phyloP scores from a whole-genome alignment of 2,797 vertebrate genomes.

The Eremophila alpestris region DNA sequence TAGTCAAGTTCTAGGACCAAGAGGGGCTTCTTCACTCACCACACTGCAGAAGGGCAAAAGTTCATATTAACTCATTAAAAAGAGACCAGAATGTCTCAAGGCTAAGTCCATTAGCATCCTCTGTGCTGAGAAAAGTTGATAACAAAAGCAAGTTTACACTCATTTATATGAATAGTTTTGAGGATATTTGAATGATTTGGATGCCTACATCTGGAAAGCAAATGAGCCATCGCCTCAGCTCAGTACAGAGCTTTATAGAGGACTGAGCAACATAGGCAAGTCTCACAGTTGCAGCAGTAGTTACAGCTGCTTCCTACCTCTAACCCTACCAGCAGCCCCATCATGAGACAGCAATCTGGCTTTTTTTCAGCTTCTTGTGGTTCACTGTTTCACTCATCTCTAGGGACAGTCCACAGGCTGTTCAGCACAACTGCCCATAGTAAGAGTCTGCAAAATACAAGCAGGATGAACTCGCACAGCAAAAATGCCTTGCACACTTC shows the following conservation, averaged over 20 bases:
- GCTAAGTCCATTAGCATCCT: not conserved
- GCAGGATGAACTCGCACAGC: not conserved
- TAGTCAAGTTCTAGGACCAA: not conserved
- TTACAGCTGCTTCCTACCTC: not conserved
- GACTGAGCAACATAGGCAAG: not conserved
- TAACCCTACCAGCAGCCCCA: not conserved
- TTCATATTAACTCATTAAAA: not conserved
- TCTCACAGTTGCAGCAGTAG: not conserved
- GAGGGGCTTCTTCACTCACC: not conserved
- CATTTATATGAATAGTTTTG: not conserved
- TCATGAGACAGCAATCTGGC: not conserved
- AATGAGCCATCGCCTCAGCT: not conserved
- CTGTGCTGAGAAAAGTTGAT: not conserved
- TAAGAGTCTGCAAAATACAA: not conserved
- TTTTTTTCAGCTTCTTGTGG: constrained; percentile 5
- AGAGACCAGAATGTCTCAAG: not conserved
- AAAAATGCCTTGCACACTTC: not conserved
- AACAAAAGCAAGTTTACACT: not conserved
- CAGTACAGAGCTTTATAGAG: not conserved
- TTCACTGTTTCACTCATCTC: not conserved
- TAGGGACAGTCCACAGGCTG: not conserved
- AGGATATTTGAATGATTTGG: not conserved
- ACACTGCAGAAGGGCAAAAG: not conserved
- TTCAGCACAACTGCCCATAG: not conserved
- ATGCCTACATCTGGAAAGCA: not conserved